These are phyloP conservation scores for Rhinophrynus dorsalis DNA, from an alignment of 2,797 vertebrate species.

Conservation along the genomic window DNA sequence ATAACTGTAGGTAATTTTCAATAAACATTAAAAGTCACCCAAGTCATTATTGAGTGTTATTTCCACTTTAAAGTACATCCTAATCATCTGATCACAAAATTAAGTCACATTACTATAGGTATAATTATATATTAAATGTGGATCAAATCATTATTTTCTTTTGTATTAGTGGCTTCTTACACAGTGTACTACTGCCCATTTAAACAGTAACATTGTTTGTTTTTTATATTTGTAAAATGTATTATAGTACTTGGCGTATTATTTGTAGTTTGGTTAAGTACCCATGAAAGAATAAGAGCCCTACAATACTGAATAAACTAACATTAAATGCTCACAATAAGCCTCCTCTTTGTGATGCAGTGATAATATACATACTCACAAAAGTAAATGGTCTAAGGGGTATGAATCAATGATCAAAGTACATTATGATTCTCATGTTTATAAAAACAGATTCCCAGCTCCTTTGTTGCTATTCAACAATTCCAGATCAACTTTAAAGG, in stretches of 20 bases:
- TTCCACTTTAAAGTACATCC: too few species aligned
- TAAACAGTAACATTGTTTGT: background rate
- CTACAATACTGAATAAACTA: slow-evolving; percentile 38
- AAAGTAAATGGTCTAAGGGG: slow-evolving; percentile 45
- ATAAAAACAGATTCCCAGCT: slow-evolving; percentile 11
- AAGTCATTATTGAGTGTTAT: too few species aligned
- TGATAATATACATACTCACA: slow-evolving; percentile 24
- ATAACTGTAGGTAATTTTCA: too few species aligned
- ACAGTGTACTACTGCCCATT: too few species aligned
- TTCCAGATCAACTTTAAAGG: slow-evolving; percentile 31
- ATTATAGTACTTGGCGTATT: background rate
- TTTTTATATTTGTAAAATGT: background rate
- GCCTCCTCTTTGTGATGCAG: slow-evolving; percentile 10
- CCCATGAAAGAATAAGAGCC: slow-evolving; percentile 27
- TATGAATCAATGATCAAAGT: slow-evolving; percentile 49
- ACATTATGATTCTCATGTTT: slow-evolving; percentile 12
- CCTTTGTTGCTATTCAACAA: slow-evolving; percentile 37
- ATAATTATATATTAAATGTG: too few species aligned
- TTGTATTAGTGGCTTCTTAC: too few species aligned
- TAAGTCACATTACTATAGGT: too few species aligned
- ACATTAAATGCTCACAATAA: slow-evolving; percentile 15
- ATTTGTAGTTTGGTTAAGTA: slow-evolving; percentile 33
- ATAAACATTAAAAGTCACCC: too few species aligned
- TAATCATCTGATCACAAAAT: too few species aligned
- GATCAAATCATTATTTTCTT: too few species aligned